Conservation (phyloP, 1,140 invertebrate genomes). For the Zaprionus lachaisei region DNA sequence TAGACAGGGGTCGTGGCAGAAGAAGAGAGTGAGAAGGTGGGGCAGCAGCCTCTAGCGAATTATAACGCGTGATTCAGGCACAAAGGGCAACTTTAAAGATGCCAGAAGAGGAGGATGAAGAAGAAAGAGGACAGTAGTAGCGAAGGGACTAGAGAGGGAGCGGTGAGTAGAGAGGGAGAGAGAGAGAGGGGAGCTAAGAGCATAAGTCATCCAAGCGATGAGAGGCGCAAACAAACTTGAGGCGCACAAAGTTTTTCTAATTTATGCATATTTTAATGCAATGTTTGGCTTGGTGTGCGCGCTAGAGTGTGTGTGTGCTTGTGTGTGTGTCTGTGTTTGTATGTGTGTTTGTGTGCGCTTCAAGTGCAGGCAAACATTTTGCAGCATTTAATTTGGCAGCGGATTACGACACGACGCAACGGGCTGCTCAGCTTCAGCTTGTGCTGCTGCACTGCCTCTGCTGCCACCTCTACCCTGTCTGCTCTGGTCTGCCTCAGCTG, state of each 20-base stretch:
- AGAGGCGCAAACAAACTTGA: slow-evolving; percentile 44
- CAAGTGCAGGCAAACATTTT: slow-evolving; percentile 45
- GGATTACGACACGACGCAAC: background rate
- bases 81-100: slow-evolving; percentile 49
- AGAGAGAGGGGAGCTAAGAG: background rate
- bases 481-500: slow-evolving; percentile 3
- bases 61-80: slow-evolving; percentile 48
- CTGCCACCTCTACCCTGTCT: background rate
- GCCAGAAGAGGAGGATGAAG: background rate
- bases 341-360: background rate
- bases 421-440: background rate
- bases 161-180: background rate
- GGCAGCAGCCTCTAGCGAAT: slow-evolving; percentile 1
- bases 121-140: background rate
- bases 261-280: slow-evolving; percentile 55
- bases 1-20: background rate
- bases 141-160: background rate
- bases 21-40: background rate
- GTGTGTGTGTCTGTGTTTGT: background rate
- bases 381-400: slow-evolving; percentile 38
- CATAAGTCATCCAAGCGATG: slow-evolving; percentile 4
- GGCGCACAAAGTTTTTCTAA: slow-evolving; percentile 35
- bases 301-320: background rate
- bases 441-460: background rate
- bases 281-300: slow-evolving; percentile 16